Evolutionary conservation across 1,140 invertebrate genomes (phyloP), one percentile per base, ranked within the genome.

Genomic region (Apis laboriosa): DNA sequence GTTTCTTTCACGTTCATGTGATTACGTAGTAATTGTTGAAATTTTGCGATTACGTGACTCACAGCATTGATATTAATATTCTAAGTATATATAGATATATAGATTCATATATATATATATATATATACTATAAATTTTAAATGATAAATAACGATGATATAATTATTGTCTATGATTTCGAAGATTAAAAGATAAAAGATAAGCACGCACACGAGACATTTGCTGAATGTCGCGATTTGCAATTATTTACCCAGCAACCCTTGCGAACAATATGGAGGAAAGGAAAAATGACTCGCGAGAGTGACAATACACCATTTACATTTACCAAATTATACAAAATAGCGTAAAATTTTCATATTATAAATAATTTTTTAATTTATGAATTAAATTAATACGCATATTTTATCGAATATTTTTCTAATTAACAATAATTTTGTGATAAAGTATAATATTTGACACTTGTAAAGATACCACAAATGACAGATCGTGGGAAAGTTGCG

Each of bases 171-270:
- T 43, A 43, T 7, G 34, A 43, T 43, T 43, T 43, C 34, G 34
- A 43, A 43, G 34, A 43, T 43, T 43, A 7, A 43, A 28, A 13
- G 12, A 13, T 24, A 9, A 9, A 12, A 5, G 15, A 53, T 11
- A 53, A 17, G n/a, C 34, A 17, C 75, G 53, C 67, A 51, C 77
- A n/a, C 67, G 13, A 72, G 77, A 79, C 68, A 72, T 56, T 60
- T 43, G 49, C 28, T 17, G 9, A 43, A 56, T 21, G 12, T 17
- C 19, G 17, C 24, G 24, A 34, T 21, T 72, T 34, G 15, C 24
- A 72, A 72, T 72, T 21, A 58, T 34, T 72, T 72, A 34, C 53
- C 70, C 53, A 12, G 9, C 68, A 55, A 19, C 49, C 68, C 49
- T 28, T 71, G 68, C 51, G 13, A 53, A 24, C 68, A 24, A 55